These are phyloP conservation scores for Aphaenogaster ashmeadi DNA, from an alignment of 1,140 invertebrate species.

Conservation along the genomic window DNA sequence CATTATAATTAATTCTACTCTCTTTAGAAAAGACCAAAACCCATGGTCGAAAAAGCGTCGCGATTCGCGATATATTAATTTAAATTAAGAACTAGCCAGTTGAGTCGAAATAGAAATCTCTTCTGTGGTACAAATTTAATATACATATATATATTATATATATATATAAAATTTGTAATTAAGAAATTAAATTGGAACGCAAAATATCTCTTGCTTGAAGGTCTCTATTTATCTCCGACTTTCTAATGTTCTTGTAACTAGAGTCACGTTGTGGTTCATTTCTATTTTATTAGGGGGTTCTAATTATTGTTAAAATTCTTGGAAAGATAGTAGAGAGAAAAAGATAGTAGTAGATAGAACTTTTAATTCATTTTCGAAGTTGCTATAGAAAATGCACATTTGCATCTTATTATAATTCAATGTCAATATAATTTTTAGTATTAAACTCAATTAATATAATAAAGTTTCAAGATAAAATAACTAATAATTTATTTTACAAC, in stretches of 20 bases:
- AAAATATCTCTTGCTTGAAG: neutral
- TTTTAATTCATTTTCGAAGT: neutral
- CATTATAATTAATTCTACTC: too few species aligned
- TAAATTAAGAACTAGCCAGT: too few species aligned
- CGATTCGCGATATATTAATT: too few species aligned
- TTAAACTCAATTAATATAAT: neutral
- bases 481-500: conserved; percentile 5
- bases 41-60: too few species aligned
- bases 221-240: neutral
- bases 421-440: neutral
- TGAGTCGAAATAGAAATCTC: too few species aligned
- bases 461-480: neutral
- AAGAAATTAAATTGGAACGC: neutral
- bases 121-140: too few species aligned
- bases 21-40: too few species aligned
- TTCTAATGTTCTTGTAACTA: neutral
- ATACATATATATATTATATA: neutral
- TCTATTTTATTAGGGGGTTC: neutral
- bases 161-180: neutral
- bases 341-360: neutral
- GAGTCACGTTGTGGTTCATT: neutral
- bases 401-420: neutral
- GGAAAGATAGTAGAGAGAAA: too few species aligned
- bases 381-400: neutral
- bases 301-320: neutral